Conservation (phyloP, 1,140 invertebrate species). For the Aplysia californica region DNA sequence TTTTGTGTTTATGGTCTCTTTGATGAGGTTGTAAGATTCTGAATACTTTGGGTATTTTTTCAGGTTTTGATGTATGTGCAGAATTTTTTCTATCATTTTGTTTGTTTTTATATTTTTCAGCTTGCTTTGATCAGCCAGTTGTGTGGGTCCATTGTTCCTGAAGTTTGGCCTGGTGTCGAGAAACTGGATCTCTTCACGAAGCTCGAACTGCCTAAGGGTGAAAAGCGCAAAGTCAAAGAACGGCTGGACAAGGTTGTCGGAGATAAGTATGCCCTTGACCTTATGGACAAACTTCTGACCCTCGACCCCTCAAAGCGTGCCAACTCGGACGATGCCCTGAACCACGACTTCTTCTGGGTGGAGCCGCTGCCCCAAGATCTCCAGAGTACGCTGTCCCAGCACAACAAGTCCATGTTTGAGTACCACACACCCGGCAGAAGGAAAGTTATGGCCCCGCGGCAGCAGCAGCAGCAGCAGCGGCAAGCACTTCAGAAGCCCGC, state of each 20-base stretch:
- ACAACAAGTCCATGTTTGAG: slow-evolving; percentile 96
- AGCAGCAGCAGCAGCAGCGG: slow-evolving; percentile 43
- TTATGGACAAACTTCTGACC: slow-evolving; percentile 92
- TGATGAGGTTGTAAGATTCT: too few relatives aligned
- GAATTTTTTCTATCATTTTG: too few relatives aligned
- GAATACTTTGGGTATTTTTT: too few relatives aligned
- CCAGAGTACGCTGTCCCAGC: slow-evolving; percentile 92
- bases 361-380: slow-evolving; percentile 93
- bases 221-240: slow-evolving; percentile 92
- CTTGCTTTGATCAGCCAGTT: slow-evolving; percentile 94
- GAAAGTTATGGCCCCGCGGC: slow-evolving; percentile 88
- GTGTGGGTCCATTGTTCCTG: slow-evolving; percentile 94
- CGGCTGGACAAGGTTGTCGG: slow-evolving; percentile 91
- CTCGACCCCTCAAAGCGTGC: slow-evolving; percentile 92
- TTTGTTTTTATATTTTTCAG: not conserved
- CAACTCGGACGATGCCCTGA: slow-evolving; percentile 92
- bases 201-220: slow-evolving; percentile 90
- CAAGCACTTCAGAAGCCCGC: slow-evolving; percentile 23
- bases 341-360: slow-evolving; percentile 98
- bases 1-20: too few relatives aligned
- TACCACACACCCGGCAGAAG: too few relatives aligned
- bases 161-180: slow-evolving; percentile 95
- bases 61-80: too few relatives aligned
- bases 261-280: slow-evolving; percentile 90
- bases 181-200: slow-evolving; percentile 91